These are phyloP conservation scores for Aurelia coerulea DNA, from an alignment of 30 jellyfish, hydroid and myxozoan species.

Conservation along the genomic window DNA sequence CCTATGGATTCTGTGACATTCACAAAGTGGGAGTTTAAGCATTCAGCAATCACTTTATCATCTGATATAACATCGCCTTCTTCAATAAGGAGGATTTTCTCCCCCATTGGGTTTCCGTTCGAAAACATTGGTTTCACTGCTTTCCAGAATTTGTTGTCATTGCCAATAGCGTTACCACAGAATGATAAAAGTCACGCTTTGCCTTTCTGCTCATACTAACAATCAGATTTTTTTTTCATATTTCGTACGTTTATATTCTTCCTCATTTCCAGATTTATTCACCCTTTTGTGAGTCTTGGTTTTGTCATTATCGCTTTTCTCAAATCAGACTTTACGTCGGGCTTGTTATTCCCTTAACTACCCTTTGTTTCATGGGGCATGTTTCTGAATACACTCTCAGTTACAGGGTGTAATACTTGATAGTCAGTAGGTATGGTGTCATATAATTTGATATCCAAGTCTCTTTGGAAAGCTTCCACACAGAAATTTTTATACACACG, in stretches of 20 bases:
- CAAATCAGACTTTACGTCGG: too few relatives aligned
- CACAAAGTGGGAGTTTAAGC: constrained; percentile 54
- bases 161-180: constrained; percentile 40
- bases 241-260: constrained; percentile 4
- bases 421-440: too few relatives aligned
- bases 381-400: too few relatives aligned
- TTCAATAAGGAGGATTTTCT: constrained; percentile 32
- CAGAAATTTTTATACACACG: too few relatives aligned
- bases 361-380: too few relatives aligned
- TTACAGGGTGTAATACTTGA: too few relatives aligned
- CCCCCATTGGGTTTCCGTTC: constrained; percentile 56
- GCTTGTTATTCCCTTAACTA: too few relatives aligned
- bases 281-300: constrained; percentile 4
- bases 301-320: background rate
- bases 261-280: constrained; percentile 33
- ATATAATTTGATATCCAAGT: too few relatives aligned
- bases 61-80: background rate
- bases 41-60: constrained; percentile 50
- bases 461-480: too few relatives aligned
- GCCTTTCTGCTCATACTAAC: constrained; percentile 46
- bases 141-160: constrained; percentile 41
- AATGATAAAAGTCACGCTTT: constrained; percentile 42
- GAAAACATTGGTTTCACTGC: constrained; percentile 61
- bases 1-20: constrained; percentile 45
- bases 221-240: background rate